Base-by-base conservation (phyloP, 2,797 vertebrate genomes). In the Lycodopsis pacificus region DNA sequence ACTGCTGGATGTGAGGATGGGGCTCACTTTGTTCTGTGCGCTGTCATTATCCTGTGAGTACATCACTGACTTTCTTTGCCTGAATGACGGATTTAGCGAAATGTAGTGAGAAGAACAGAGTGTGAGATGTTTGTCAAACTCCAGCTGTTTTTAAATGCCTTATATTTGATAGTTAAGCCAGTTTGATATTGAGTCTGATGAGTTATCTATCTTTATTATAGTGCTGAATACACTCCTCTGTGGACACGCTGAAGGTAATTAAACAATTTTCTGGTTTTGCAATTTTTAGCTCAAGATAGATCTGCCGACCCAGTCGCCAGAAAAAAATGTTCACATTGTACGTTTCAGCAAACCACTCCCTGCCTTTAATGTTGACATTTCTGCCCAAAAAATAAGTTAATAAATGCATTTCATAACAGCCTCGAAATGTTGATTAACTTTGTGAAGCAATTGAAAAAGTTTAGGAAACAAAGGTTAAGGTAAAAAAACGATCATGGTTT, bases 41-140 rank as follows among this genome's bases (percentile, higher is more conserved):
- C 38, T 58, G 54, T 14, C 7, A 12, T 46, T 70, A 46, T 58
- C 46, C 27, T 70, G 67, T 70, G 40, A 70, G 67, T 58, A 70
- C 67, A 34, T 69, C 4, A 30, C 6, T 32, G 19, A 32, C 17
- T 30, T 56, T 32, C 27, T 20, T 49, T n/a, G 12, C 49, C 34
- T 51, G 7, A 66, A 14, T 9, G 30, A 12, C 34, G 6, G 32
- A 32, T 32, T 32, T 32, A 32, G 32, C 0, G 32, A 32, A 32
- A 32, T 59, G 58, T 61, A 6, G 57, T 59, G 20, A 59, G 19
- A 36, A 32, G 32, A 32, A 32, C 32, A 6, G 32, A 32, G 32
- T 32, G 32, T 32, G 32, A 32, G 32, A 32, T 32, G 32, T 32
- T 32, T 32, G 5, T 32, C 32, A 32, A 32, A 32, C 6, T 32